Conservation (phyloP, 2,888 invertebrate genomes). For the Thera obeliscata region DNA sequence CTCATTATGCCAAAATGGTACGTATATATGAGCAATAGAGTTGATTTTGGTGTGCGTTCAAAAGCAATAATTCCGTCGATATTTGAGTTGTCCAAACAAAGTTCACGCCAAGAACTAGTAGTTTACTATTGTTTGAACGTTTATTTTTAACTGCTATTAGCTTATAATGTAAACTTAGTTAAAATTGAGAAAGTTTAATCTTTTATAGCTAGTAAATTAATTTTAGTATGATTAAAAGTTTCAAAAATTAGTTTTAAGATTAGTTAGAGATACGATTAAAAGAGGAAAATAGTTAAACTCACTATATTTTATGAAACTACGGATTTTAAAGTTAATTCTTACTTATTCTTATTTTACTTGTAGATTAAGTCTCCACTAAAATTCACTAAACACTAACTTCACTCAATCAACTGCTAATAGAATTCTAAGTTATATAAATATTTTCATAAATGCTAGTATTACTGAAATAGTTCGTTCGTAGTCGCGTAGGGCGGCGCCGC, state of each 20-base stretch:
- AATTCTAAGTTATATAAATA: background rate
- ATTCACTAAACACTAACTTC: conserved; percentile 1
- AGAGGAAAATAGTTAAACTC: no score
- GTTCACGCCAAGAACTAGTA: conserved; percentile 32
- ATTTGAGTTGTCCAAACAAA: conserved; percentile 37
- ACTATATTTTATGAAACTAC: no score
- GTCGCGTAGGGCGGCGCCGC: conserved; percentile 34
- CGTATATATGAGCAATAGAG: conserved; percentile 8
- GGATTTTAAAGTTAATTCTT: background rate
- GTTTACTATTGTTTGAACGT: conserved; percentile 40
- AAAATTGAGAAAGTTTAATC: conserved; percentile 28
- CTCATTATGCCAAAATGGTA: conserved; percentile 6
- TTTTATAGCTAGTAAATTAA: conserved; percentile 2
- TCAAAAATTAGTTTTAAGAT: background rate
- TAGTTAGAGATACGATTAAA: background rate
- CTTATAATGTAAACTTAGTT: conserved; percentile 27
- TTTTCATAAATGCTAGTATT: background rate
- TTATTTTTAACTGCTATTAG: conserved; percentile 40
- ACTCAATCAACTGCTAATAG: conserved; percentile 1
- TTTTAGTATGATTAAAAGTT: background rate
- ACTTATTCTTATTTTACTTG: background rate
- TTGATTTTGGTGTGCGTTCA: conserved; percentile 8
- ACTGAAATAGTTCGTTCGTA: background rate
- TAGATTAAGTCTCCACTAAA: background rate
- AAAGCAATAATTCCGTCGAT: conserved; percentile 31